Base-by-base conservation (phyloP, 35 echinoderm and acorn worm genomes). In the Apostichopus parvimensis region DNA sequence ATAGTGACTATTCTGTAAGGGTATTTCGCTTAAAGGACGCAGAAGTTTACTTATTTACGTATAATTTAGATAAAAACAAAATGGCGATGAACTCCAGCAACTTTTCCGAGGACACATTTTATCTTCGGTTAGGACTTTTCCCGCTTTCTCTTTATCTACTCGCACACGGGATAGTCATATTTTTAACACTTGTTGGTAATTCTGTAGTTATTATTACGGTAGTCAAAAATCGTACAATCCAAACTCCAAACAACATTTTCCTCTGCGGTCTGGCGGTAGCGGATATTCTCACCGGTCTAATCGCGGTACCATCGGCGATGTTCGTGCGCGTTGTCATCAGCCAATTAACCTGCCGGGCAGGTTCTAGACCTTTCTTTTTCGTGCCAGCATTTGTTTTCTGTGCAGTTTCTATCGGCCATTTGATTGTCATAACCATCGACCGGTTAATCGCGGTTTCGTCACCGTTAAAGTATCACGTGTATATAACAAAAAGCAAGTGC, bases 321-420 rank as follows among this genome's bases (percentile, higher is more conserved):
- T 25, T 66, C n/a, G 85, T 59, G 18, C 57, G 85, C 20, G 9
- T 87, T 28, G 55, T 87, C 23, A 87, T 87, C 26, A 87, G 85
- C 28, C 57, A 28, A 66, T 4, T 87, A 2, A 87, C 85, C 10
- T 87, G 85, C 26, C 85, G 6, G 18, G 64, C 85, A 6, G 58
- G 85, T 21, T 25, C 85, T 20, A 62, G 85, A 66, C 55, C 85
- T 14, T 87, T 66, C 13, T 87, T 87, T 66, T 87, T 87, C 58
- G 26, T 64, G 25, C 57, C 57, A 17, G 85, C 56, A 7, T 87
- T 66, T 66, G 55, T 87, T 12, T 87, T 87, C 25, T 87, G 55
- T 66, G 54, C 57, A 2, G 64, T 87, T 17, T 87, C 85, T 11
- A 57, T 87, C 22, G 64, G 68, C 54, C 86, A 88, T 88, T 75